phyloP scores from a whole-genome alignment of 2,888 invertebrate genomes.

The Chrysolina oricalcia region DNA sequence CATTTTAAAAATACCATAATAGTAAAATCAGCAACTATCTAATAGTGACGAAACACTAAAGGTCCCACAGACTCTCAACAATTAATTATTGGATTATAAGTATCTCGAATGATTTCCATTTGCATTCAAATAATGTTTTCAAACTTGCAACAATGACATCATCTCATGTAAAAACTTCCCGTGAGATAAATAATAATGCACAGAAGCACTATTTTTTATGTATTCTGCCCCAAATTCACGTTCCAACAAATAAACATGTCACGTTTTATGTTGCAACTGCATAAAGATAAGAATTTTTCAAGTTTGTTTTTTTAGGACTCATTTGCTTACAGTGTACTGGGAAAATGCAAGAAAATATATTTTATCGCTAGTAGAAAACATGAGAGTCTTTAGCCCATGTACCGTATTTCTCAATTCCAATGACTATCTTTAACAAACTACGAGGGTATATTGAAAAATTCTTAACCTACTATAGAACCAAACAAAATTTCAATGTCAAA shows the following conservation, averaged over 20 bases:
- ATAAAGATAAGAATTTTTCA: slow-evolving; percentile 39
- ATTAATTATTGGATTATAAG: no score
- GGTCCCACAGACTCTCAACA: neutral
- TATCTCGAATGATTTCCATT: neutral
- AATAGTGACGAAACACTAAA: neutral
- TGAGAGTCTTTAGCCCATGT: no score
- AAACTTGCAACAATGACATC: slow-evolving; percentile 4
- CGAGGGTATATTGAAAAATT: no score
- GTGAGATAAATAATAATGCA: slow-evolving; percentile 47
- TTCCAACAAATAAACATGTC: slow-evolving; percentile 52
- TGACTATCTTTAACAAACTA: no score
- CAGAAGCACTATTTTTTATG: slow-evolving; percentile 33
- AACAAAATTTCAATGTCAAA: no score
- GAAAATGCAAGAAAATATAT: no score
- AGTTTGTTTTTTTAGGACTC: neutral
- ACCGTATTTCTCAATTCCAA: no score
- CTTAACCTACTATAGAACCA: no score
- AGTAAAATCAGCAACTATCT: neutral
- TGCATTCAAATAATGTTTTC: neutral
- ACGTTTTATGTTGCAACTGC: slow-evolving; percentile 53
- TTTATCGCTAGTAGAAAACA: no score
- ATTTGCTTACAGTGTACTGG: no score
- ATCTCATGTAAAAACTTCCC: slow-evolving; percentile 45
- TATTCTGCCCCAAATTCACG: slow-evolving; percentile 45
- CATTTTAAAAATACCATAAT: no score